These are phyloP conservation scores for Threskiornis aethiopicus DNA, from an alignment of 2,797 vertebrate species.

Conservation along the genomic window DNA sequence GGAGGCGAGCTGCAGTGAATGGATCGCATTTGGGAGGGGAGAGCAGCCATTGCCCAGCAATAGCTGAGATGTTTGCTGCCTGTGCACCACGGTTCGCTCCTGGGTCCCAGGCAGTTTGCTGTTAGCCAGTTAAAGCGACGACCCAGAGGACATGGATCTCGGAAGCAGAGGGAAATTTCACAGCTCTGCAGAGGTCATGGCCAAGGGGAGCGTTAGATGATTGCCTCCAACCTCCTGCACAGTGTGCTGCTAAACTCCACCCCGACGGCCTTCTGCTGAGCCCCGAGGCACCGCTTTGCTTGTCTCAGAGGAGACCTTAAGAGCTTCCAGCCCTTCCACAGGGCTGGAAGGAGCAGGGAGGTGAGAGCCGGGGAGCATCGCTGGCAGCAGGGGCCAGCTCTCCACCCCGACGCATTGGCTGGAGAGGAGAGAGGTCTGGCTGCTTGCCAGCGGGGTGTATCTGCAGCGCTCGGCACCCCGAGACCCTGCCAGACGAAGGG, in stretches of 20 bases:
- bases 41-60: constrained; percentile 13
- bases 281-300: not conserved
- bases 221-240: not conserved
- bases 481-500: not conserved
- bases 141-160: fast-evolving
- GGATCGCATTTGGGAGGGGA: constrained; percentile 31
- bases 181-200: not conserved
- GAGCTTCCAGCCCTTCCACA: not conserved
- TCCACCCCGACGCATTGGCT: fast-evolving
- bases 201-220: not conserved
- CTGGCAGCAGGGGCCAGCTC: not conserved
- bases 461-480: fast-evolving
- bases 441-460: fast-evolving
- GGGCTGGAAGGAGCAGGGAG: not conserved
- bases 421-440: not conserved
- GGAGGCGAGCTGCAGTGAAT: not conserved
- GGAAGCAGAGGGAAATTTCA: not conserved
- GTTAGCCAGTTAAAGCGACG: not conserved
- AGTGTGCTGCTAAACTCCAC: not conserved
- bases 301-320: not conserved
- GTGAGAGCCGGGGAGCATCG: not conserved
- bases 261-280: not conserved
- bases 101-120: not conserved
- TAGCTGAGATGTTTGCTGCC: constrained; percentile 32
- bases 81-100: fast-evolving